These are phyloP conservation scores for Drosophila greeni DNA, from an alignment of 2,888 invertebrate species.

Conservation along the genomic window DNA sequence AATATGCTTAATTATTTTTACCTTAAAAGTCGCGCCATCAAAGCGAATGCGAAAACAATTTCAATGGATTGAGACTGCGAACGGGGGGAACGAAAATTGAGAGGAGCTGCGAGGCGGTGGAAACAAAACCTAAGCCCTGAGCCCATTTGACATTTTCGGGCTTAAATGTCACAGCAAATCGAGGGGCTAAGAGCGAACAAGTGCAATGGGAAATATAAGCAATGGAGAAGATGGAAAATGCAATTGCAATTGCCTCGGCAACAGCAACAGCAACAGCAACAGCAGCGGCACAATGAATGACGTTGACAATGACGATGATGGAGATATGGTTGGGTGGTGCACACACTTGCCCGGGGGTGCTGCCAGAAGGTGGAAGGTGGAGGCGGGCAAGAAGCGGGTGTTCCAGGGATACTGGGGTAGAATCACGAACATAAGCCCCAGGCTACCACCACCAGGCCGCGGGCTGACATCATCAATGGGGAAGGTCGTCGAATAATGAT, in stretches of 20 bases:
- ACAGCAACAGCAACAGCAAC: constrained; percentile 22
- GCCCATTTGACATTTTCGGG: constrained; percentile 70
- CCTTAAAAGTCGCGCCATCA: constrained; percentile 72
- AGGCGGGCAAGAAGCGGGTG: constrained; percentile 12
- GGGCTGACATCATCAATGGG: constrained; percentile 40
- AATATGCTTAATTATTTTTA: constrained; percentile 76
- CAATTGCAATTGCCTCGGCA: constrained; percentile 48
- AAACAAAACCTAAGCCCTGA: constrained; percentile 53
- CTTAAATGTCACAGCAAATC: constrained; percentile 59
- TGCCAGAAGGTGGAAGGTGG: constrained; percentile 3
- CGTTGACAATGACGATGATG: constrained; percentile 51
- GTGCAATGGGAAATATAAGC: constrained; percentile 44
- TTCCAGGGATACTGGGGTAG: constrained; percentile 25
- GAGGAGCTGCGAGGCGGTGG: background rate
- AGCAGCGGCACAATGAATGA: constrained; percentile 48
- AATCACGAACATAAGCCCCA: constrained; percentile 38
- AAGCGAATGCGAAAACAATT: constrained; percentile 69
- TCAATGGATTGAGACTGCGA: constrained; percentile 35
- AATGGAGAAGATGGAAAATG: constrained; percentile 41
- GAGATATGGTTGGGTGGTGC: constrained; percentile 48
- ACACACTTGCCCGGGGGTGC: constrained; percentile 1
- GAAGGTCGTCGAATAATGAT: constrained; percentile 28
- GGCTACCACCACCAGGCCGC: background rate
- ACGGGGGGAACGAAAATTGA: constrained; percentile 6
- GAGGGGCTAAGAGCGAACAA: constrained; percentile 41